A percentile compares a stretch with the other conserved stretches of the same genome.
phyloP scores from a whole-genome alignment of 30 jellyfish, hydroid and myxozoan genomes.

The Nemopilema nomurai region DNA sequence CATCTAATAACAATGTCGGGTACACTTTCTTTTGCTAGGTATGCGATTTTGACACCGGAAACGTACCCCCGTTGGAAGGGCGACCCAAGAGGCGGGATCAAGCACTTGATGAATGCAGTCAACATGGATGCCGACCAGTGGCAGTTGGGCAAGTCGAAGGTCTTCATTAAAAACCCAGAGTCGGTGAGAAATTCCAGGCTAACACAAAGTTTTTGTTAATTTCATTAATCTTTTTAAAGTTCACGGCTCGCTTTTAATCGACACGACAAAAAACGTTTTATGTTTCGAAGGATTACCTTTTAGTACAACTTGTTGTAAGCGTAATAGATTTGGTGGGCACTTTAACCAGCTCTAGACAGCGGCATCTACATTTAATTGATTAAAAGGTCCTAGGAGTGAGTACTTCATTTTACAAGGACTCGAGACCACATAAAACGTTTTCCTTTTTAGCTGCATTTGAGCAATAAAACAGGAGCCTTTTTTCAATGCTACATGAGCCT shows the following conservation, averaged over 20 bases:
- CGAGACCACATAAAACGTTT: too few relatives aligned
- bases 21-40: conserved; percentile 40
- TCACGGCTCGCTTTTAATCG: background rate
- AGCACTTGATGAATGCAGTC: conserved; percentile 87
- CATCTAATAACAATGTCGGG: background rate
- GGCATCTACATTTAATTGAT: too few relatives aligned
- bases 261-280: background rate
- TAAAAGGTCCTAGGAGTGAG: too few relatives aligned
- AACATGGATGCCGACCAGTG: conserved; percentile 98
- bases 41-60: conserved; percentile 88
- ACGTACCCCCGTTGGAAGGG: conserved; percentile 98
- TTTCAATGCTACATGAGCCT: too few relatives aligned
- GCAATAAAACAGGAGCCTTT: too few relatives aligned
- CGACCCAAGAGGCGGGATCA: conserved; percentile 79
- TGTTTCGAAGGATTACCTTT: too few relatives aligned
- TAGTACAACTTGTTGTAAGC: too few relatives aligned
- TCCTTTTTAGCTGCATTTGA: too few relatives aligned
- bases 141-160: conserved; percentile 98
- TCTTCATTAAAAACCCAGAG: conserved; percentile 96
- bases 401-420: too few relatives aligned
- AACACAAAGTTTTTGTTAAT: background rate
- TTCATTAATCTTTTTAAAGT: background rate
- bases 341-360: too few relatives aligned
- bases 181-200: conserved; percentile 62
- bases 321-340: too few relatives aligned